These are phyloP conservation scores for Cyrtonyx montezumae DNA, from an alignment of 2,113 vertebrate species.

Conservation along the genomic window DNA sequence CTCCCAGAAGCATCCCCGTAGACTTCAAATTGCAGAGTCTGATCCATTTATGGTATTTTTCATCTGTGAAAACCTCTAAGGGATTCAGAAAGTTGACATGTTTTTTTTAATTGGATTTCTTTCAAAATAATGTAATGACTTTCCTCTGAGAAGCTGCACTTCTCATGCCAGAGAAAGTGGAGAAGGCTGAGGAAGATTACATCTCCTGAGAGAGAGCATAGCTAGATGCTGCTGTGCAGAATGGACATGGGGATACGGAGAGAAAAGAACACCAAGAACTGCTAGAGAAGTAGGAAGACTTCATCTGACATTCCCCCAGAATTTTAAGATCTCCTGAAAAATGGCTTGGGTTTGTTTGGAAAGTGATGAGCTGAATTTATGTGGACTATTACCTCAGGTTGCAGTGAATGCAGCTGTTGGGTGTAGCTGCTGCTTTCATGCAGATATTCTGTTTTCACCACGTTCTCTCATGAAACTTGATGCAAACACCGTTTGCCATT, in stretches of 20 bases:
- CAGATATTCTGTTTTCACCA: constrained; percentile 7
- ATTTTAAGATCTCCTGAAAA: not conserved
- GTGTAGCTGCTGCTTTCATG: not conserved
- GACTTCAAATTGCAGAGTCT: not conserved
- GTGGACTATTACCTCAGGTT: not conserved
- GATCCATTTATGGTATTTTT: constrained; percentile 44
- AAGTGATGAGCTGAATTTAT: not conserved
- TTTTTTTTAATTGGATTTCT: not conserved
- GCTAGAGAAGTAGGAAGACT: not conserved
- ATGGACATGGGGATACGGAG: not conserved
- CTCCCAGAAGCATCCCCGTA: not conserved
- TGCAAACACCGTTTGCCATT: not conserved
- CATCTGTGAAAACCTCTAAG: not conserved
- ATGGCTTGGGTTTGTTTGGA: not conserved
- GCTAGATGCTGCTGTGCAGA: not conserved
- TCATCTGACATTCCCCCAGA: not conserved
- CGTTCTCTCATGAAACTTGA: not conserved
- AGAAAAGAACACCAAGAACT: not conserved
- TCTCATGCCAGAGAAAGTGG: not conserved
- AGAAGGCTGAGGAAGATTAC: constrained; percentile 5
- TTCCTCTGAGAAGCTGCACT: not conserved
- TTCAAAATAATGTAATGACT: not conserved
- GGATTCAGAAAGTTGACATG: not conserved
- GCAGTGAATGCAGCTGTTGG: not conserved
- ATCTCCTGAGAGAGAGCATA: not conserved